Percentiles rank a stretch among this genome's conserved stretches.
phyloP scores from a whole-genome alignment of 2,797 vertebrate genomes.

The Centroberyx gerrardi region DNA sequence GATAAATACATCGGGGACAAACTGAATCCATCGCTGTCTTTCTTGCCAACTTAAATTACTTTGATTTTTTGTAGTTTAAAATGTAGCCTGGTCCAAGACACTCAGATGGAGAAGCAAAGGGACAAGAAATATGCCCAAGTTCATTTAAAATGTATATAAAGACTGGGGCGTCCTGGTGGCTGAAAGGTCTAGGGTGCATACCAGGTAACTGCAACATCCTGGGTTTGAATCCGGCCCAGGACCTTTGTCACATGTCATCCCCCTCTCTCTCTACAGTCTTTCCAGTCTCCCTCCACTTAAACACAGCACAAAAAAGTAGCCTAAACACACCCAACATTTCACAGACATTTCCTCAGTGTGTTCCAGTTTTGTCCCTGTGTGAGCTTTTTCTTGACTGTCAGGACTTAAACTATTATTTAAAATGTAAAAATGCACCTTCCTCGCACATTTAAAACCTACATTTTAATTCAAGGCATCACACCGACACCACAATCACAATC shows the following conservation, averaged over 20 bases:
- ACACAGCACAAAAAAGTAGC: constrained; percentile 30
- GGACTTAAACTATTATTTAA: no score
- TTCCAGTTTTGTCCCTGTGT: constrained; percentile 44
- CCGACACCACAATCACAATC: no score
- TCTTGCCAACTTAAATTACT: not conserved
- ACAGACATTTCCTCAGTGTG: constrained; percentile 48
- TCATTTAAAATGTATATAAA: constrained; percentile 31
- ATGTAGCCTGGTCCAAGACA: not conserved
- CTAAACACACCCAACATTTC: constrained; percentile 46
- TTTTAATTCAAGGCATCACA: no score
- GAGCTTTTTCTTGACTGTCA: constrained; percentile 8
- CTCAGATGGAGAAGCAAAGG: not conserved
- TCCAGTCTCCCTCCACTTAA: constrained; percentile 1
- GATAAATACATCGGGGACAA: constrained; percentile 9
- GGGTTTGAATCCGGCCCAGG: no score
- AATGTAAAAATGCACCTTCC: not conserved
- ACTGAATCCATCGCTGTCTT: not conserved
- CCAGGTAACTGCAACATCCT: no score
- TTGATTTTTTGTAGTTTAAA: constrained; percentile 34
- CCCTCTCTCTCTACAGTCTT: no score
- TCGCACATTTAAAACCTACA: no score
- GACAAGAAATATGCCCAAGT: constrained; percentile 11
- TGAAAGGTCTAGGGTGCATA: no score
- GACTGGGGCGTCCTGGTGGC: no score
- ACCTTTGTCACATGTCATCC: no score